Base-by-base conservation (phyloP, 2,113 vertebrate species). In the Rhea pennata region DNA sequence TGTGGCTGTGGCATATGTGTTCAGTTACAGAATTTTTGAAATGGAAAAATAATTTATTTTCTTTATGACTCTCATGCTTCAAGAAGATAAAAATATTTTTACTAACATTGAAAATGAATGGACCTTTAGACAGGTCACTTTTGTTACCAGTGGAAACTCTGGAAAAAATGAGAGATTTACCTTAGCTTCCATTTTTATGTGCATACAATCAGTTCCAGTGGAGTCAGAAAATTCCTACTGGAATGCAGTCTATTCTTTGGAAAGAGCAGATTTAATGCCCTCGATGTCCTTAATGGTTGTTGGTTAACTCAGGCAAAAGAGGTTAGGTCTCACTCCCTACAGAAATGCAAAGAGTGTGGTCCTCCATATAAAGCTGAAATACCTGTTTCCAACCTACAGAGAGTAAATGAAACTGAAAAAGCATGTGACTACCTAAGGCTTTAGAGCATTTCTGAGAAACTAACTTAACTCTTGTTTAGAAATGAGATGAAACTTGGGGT, bases 41-140 rank as follows among this genome's bases (percentile, higher is more conserved):
- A 96, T 62, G 44, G 77, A 87, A 91, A 91, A 93, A 62, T 2
- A 58, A 81, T 87, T 94, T 85, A 27, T 84, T 92, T 79, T 84
- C 48, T 65, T 84, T 65, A 71, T 36, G 8, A 13, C 75, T 76
- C 59, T 80, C 50, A 58, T 71, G 54, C 21, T 94, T 93, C 67
- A 83, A 94, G 46, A 56, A 93, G 74, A 73, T 75, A 70, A 89
- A 94, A 29, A 6, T 6, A 42, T 93, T 96, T 93, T 91, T 67
- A 66, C 23, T 77, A 66, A 92, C 83, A 92, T n/a, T 89, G 53
- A 79, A 87, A 96, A 87, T 54, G 91, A 93, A 83, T 51, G 8
- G 50, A 76, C 36, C 24, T 91, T 79, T 76, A 40, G 84, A 75
- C 31, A 62, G 54, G 44, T 15, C 84, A 62, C 48, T n/a, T 87